Evolutionary conservation across 2,888 invertebrate genomes (phyloP).

Genomic region (Mesorhabditis sp.): DNA sequence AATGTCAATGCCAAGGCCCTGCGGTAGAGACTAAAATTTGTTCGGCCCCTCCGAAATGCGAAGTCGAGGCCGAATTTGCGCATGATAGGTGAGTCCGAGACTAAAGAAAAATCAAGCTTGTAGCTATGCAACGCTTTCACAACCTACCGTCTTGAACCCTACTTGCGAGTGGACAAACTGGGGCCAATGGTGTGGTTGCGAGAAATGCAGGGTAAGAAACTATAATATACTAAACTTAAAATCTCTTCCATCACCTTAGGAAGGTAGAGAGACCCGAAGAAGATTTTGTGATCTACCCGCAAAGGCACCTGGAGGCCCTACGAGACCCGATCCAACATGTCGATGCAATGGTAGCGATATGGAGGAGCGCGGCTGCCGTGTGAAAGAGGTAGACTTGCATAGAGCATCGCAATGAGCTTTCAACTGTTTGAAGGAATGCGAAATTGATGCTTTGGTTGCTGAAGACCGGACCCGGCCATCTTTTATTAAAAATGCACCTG

Average conservation of each 20-base stretch:
- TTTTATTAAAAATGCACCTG: background rate
- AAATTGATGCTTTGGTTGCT: background rate
- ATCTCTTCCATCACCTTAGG: conserved; percentile 13
- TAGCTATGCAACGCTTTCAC: conserved; percentile 15
- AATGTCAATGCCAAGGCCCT: conserved; percentile 34
- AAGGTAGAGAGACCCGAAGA: conserved; percentile 31
- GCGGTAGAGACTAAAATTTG: conserved; percentile 29
- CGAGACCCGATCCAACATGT: conserved; percentile 26
- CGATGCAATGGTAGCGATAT: conserved; percentile 28
- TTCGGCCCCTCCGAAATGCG: conserved; percentile 9
- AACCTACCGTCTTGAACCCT: conserved; percentile 17
- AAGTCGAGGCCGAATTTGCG: background rate
- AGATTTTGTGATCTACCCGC: conserved; percentile 34
- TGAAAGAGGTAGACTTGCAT: conserved; percentile 10
- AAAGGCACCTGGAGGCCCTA: conserved; percentile 16
- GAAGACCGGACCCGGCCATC: conserved; percentile 1
- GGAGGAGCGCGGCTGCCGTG: conserved; percentile 26
- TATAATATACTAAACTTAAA: too few species aligned
- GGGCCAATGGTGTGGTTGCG: conserved; percentile 46
- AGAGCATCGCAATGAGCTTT: too few species aligned
- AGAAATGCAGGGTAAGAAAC: conserved; percentile 26
- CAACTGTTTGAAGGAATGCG: background rate
- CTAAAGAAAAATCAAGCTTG: background rate
- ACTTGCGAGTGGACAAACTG: conserved; percentile 39
- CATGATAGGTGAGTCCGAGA: conserved; percentile 1